Evolutionary conservation across 2,888 invertebrate species (phyloP), one percentile per base, ranked within the genome.

Genomic region (Parthenolecanium corni): DNA sequence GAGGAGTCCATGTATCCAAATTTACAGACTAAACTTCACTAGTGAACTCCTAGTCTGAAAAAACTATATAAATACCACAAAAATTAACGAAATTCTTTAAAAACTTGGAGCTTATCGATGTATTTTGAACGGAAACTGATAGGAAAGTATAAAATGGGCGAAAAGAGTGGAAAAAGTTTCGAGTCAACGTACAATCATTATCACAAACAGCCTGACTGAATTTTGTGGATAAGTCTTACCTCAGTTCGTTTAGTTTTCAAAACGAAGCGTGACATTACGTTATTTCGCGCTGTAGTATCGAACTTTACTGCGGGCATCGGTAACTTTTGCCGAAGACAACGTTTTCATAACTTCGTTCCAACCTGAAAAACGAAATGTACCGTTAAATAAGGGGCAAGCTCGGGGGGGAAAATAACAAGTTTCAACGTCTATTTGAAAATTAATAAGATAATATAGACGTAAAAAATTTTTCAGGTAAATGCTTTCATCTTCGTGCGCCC

Each of bases 11-110:
- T 46, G 93, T 82, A 76, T 98, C 98, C 66, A 98, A 79, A 75
- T 96, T 97, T 66, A 98, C 95, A 54, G 96, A 96, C 77, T 96
- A 96, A 64, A 98, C 97, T 76, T 90, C 90, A 66, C 96, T 97
- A 76, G 76, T 98, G 97, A 9, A 97, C 96, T 51, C 98, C 98
- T 52, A 98, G 81, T 76, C 97, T 97, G 56, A 98, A 78, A 75
- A 98, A 98, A 70, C 98, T 89, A 44, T 98, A 98, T 67, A 98
- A 78, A 76, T 98, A 98, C 95, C 96, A 98, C 67, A 95, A 94
- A 52, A 97, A 96, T 97, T 97, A 98, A 74, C 98, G 82, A 64
- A 98, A 98, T 74, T 97, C 95, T 95, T 72, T 2, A 71, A 71
- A 44, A 64, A 64, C 66, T n/a, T n/a, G n/a, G n/a, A n/a, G n/a